Percentiles rank a stretch among this genome's conserved stretches.
These are phyloP conservation scores for Pardosa pseudoannulata DNA, from an alignment of 2,888 invertebrate species.

Conservation along the genomic window DNA sequence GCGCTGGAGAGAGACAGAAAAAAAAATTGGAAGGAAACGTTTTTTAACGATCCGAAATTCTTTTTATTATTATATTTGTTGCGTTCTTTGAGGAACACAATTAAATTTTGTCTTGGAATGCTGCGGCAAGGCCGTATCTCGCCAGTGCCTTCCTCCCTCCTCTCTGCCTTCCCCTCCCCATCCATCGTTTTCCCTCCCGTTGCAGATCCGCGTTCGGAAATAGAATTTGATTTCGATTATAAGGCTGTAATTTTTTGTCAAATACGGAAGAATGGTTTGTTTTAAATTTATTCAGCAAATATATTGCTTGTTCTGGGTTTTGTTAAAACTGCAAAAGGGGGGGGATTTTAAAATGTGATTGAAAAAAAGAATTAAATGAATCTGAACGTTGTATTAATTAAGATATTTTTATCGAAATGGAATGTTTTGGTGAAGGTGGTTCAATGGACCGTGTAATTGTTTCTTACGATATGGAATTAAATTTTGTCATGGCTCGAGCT, in stretches of 20 bases:
- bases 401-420: too few relatives aligned
- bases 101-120: slow-evolving; percentile 59
- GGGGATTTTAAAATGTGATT: too few relatives aligned
- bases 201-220: not conserved
- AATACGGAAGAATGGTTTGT: not conserved
- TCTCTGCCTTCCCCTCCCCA: not conserved
- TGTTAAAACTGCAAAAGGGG: not conserved
- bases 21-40: not conserved
- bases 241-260: slow-evolving; percentile 5
- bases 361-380: too few relatives aligned
- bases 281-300: slow-evolving; percentile 6
- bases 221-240: slow-evolving; percentile 15
- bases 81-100: slow-evolving; percentile 64
- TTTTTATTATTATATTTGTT: slow-evolving; percentile 61
- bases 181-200: not conserved
- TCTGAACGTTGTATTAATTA: too few relatives aligned
- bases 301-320: not conserved
- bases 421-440: too few relatives aligned
- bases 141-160: not conserved
- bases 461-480: too few relatives aligned
- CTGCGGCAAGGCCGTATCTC: slow-evolving; percentile 8
- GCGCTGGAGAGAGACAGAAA: not conserved
- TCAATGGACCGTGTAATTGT: too few relatives aligned
- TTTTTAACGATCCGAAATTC: slow-evolving; percentile 25
- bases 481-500: too few relatives aligned